A percentile compares a stretch with the other conserved stretches of the same genome.
Evolutionary conservation across 2,888 invertebrate genomes (phyloP).

Genomic region (Hoplodrina ambigua): DNA sequence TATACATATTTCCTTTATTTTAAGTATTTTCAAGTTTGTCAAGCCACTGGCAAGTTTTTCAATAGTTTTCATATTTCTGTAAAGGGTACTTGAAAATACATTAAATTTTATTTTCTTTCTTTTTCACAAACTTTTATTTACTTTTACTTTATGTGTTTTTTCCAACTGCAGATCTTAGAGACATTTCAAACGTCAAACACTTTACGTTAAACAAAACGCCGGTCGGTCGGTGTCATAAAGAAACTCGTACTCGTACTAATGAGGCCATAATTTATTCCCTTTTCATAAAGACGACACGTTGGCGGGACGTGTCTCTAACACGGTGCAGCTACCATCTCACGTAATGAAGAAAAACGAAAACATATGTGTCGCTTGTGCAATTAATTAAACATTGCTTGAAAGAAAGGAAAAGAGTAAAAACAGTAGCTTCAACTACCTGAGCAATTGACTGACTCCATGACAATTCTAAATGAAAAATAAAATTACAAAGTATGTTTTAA

Average conservation of each 20-base stretch:
- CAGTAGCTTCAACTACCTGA: too few species aligned
- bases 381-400: neutral
- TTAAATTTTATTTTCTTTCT: too few species aligned
- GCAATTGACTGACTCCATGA: too few species aligned
- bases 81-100: too few species aligned
- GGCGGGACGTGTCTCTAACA: neutral
- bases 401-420: neutral
- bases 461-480: too few species aligned
- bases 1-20: too few species aligned
- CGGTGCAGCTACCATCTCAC: neutral
- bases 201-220: slow-evolving; percentile 12
- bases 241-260: slow-evolving; percentile 20
- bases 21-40: too few species aligned
- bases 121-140: too few species aligned
- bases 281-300: slow-evolving; percentile 17
- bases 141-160: too few species aligned
- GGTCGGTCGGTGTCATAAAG: neutral
- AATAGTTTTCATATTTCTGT: too few species aligned
- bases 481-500: too few species aligned
- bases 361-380: neutral
- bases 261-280: slow-evolving; percentile 42
- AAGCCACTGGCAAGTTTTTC: too few species aligned
- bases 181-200: neutral
- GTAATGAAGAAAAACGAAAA: slow-evolving; percentile 2
- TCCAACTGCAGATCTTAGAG: neutral